Percentiles rank a stretch among this genome's conserved stretches.
These are phyloP conservation scores for Glossosoma conforme DNA, from an alignment of 1,140 invertebrate genomes.

Conservation along the genomic window DNA sequence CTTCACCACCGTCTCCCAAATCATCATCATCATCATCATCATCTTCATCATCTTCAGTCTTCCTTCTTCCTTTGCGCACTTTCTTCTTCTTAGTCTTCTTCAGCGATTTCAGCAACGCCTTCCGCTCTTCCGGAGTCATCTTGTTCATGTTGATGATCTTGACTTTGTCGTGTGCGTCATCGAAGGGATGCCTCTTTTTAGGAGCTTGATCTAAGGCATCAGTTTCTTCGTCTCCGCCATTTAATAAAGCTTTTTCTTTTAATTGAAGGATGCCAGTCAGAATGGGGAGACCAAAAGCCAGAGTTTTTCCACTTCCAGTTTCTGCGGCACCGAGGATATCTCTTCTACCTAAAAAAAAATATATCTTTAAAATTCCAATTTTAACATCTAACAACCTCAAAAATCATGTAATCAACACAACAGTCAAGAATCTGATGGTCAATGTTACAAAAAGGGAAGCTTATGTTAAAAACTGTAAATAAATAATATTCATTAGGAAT, in stretches of 20 bases:
- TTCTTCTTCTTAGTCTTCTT: conserved; percentile 31
- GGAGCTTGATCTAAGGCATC: not conserved
- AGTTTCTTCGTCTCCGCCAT: conserved; percentile 11
- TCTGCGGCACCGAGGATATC: conserved; percentile 95
- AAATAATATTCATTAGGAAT: not conserved
- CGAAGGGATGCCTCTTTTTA: conserved; percentile 6
- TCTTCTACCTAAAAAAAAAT: conserved; percentile 56
- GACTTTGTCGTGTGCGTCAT: conserved; percentile 21
- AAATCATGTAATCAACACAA: too few relatives aligned
- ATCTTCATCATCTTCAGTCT: conserved; percentile 40
- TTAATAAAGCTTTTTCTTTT: conserved; percentile 50
- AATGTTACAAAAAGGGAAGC: not conserved
- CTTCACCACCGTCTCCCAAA: conserved; percentile 31
- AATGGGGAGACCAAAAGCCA: conserved; percentile 95
- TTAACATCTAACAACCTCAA: not conserved
- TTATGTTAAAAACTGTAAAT: not conserved
- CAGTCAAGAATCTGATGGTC: not conserved
- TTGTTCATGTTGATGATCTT: conserved; percentile 35
- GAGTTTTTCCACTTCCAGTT: conserved; percentile 96
- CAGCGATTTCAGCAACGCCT: conserved; percentile 34
- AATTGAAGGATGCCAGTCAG: conserved; percentile 75
- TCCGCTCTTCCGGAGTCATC: conserved; percentile 40
- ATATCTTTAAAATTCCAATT: not conserved
- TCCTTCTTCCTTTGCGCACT: conserved; percentile 35
- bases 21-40: conserved; percentile 36